These are phyloP conservation scores for Enteromius unitaeniatus DNA, from an alignment of 2,797 vertebrate species.

Conservation along the genomic window DNA sequence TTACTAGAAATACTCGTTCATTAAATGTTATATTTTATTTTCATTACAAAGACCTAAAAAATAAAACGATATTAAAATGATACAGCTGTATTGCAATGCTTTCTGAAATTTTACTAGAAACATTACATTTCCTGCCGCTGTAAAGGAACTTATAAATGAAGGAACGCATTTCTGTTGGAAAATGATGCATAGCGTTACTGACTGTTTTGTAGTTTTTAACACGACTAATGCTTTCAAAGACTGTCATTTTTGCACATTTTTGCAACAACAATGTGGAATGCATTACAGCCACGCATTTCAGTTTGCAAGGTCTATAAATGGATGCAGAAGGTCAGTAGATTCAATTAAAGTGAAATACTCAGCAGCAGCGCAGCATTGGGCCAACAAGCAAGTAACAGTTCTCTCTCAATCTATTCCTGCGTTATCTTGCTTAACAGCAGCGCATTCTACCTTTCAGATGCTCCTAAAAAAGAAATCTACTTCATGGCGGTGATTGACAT, in stretches of 20 bases:
- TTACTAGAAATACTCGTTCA: neutral
- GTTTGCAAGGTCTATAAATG: neutral
- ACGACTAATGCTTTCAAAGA: neutral
- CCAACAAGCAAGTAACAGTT: neutral
- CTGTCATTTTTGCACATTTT: neutral
- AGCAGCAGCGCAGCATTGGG: neutral
- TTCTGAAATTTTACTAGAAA: neutral
- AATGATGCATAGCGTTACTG: neutral
- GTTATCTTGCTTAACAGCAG: neutral
- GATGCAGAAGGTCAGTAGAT: neutral
- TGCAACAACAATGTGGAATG: neutral
- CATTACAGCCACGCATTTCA: neutral
- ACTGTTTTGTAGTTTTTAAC: neutral
- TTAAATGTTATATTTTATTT: neutral
- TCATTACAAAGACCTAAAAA: neutral
- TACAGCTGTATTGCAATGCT: neutral
- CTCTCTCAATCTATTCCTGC: conserved; percentile 12
- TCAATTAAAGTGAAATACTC: neutral
- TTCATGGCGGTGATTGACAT: conserved; percentile 99
- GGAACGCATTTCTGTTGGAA: neutral
- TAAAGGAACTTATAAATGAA: neutral
- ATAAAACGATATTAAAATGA: neutral
- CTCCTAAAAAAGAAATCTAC: conserved; percentile 95
- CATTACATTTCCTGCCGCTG: neutral
- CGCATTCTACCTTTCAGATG: conserved; percentile 73